A percentile compares a stretch with the other conserved stretches of the same genome.
These are phyloP conservation scores for Macaria notata DNA, from an alignment of 2,888 invertebrate genomes.

Conservation along the genomic window DNA sequence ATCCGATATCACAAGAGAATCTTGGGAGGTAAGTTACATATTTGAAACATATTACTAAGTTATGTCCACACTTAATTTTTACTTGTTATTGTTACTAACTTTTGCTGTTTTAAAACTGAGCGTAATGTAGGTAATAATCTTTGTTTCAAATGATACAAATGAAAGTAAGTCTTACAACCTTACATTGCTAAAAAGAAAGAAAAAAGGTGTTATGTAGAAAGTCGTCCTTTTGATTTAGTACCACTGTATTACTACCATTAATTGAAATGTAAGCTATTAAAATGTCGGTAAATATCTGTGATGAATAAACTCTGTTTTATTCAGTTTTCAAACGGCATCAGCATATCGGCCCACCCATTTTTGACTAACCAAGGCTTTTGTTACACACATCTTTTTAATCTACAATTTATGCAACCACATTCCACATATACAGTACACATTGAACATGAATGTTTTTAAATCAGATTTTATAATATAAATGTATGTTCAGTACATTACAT, in stretches of 20 bases:
- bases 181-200: neutral
- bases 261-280: too few relatives aligned
- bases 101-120: constrained; percentile 7
- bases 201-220: neutral
- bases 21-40: constrained; percentile 92
- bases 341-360: constrained; percentile 42
- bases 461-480: constrained; percentile 18
- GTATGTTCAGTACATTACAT: constrained; percentile 15
- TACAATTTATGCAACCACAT: constrained; percentile 63
- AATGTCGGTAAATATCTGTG: too few relatives aligned
- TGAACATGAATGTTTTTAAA: constrained; percentile 57
- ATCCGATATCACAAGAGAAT: constrained; percentile 91
- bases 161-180: neutral
- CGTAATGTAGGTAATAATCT: too few relatives aligned
- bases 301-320: too few relatives aligned
- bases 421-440: constrained; percentile 76
- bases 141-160: too few relatives aligned
- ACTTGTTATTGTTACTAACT: constrained; percentile 6
- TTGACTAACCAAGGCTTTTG: constrained; percentile 52
- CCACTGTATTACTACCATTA: too few relatives aligned
- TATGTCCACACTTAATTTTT: neutral
- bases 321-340: constrained; percentile 13
- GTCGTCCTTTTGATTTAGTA: too few relatives aligned
- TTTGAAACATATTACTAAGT: neutral
- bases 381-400: constrained; percentile 51